Percentiles rank a stretch among this genome's conserved stretches.
These are phyloP conservation scores for Apodemia mormo DNA, from an alignment of 2,888 invertebrate genomes.

Conservation along the genomic window DNA sequence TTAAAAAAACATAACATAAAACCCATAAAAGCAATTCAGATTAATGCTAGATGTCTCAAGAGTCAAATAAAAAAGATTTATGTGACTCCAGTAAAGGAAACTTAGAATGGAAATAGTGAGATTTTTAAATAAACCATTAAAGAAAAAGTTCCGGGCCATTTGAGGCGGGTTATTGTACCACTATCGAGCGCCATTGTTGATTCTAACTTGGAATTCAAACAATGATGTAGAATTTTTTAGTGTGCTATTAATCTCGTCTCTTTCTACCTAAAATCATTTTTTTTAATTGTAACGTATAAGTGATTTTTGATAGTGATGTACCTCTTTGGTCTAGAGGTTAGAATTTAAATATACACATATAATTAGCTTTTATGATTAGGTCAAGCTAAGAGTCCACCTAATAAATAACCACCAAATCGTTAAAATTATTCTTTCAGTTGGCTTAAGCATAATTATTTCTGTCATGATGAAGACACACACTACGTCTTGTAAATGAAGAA, in stretches of 20 bases:
- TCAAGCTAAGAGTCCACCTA: too few species aligned
- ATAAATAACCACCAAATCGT: too few species aligned
- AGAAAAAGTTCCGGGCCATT: constrained; percentile 79
- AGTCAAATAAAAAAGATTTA: constrained; percentile 75
- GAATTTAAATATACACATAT: too few species aligned
- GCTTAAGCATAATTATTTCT: too few species aligned
- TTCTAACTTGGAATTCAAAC: constrained; percentile 54
- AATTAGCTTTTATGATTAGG: too few species aligned
- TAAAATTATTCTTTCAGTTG: too few species aligned
- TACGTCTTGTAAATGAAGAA: too few species aligned
- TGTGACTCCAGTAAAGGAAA: constrained; percentile 63
- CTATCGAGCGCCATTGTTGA: constrained; percentile 72
- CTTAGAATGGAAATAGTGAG: constrained; percentile 75
- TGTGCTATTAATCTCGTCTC: not conserved
- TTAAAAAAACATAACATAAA: not conserved
- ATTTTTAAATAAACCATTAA: constrained; percentile 80
- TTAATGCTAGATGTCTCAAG: constrained; percentile 72
- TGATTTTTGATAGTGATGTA: too few species aligned
- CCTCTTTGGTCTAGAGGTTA: too few species aligned
- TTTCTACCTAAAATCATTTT: not conserved
- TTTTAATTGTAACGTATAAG: too few species aligned
- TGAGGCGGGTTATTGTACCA: constrained; percentile 75
- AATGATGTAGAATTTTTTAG: constrained; percentile 25
- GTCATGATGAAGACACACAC: too few species aligned
- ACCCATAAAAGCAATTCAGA: constrained; percentile 75